Conservation (phyloP, 2,113 vertebrate species). For the Callipepla californica region DNA sequence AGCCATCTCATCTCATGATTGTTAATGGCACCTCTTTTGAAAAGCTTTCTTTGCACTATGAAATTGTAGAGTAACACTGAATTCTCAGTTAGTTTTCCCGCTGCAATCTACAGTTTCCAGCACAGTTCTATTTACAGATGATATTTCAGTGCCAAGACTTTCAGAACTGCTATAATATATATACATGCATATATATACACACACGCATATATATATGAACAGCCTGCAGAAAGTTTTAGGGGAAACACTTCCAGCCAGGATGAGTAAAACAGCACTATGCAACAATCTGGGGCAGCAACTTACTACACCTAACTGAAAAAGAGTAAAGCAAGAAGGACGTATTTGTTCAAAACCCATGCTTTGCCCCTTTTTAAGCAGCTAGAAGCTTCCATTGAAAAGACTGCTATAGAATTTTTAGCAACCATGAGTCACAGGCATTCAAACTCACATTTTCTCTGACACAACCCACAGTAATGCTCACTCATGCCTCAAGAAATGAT, state of each 20-base stretch:
- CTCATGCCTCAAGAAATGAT: neutral
- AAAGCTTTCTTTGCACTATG: neutral
- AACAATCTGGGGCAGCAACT: conserved; percentile 6
- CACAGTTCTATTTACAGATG: neutral
- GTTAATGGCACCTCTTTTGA: neutral
- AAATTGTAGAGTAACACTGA: neutral
- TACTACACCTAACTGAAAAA: neutral
- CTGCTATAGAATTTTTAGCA: neutral
- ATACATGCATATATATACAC: no score
- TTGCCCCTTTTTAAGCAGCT: neutral
- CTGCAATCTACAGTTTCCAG: neutral
- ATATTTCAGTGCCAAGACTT: neutral
- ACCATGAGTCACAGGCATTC: conserved; percentile 6
- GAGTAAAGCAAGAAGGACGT: neutral
- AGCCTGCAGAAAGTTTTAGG: neutral
- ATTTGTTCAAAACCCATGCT: conserved; percentile 13
- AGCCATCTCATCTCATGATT: neutral
- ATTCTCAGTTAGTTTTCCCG: neutral
- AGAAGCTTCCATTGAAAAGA: neutral
- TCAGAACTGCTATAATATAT: neutral
- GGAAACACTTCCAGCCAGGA: neutral
- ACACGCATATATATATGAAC: neutral
- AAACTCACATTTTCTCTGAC: neutral
- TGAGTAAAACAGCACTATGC: neutral
- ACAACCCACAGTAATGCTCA: conserved; percentile 11